Evolutionary conservation across 2,797 vertebrate species (phyloP).

Genomic region (Phrynocephalus vlangalii): DNA sequence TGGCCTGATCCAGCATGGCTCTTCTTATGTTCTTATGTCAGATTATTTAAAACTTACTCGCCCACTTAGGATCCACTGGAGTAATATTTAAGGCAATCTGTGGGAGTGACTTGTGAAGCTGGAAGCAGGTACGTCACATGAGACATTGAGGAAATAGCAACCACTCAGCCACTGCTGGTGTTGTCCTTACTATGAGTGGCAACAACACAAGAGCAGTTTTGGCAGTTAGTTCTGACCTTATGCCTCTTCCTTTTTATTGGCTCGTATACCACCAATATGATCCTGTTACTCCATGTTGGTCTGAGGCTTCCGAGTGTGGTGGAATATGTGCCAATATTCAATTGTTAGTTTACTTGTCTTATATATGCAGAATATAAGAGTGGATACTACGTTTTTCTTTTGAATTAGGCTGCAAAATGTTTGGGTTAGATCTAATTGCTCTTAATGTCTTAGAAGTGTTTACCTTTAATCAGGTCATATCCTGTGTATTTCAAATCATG

Average conservation of each 20-base stretch:
- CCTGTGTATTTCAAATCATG: not conserved
- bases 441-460: too few species aligned
- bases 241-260: not conserved
- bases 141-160: too few species aligned
- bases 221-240: too few species aligned
- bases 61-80: not conserved
- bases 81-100: not conserved
- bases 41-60: not conserved
- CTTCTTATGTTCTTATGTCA: too few species aligned
- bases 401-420: too few species aligned
- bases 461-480: not conserved
- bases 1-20: too few species aligned
- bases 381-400: not conserved
- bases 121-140: too few species aligned
- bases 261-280: not conserved
- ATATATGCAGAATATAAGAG: not conserved
- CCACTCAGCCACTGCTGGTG: not conserved
- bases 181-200: not conserved
- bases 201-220: not conserved
- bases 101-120: not conserved
- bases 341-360: not conserved
- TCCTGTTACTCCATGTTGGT: not conserved
- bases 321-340: not conserved
- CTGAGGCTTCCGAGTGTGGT: not conserved
- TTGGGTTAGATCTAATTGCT: too few species aligned